Percentiles rank a stretch among this genome's conserved stretches.
phyloP scores from a whole-genome alignment of 2,113 vertebrate species.

The Mohoua ochrocephala region DNA sequence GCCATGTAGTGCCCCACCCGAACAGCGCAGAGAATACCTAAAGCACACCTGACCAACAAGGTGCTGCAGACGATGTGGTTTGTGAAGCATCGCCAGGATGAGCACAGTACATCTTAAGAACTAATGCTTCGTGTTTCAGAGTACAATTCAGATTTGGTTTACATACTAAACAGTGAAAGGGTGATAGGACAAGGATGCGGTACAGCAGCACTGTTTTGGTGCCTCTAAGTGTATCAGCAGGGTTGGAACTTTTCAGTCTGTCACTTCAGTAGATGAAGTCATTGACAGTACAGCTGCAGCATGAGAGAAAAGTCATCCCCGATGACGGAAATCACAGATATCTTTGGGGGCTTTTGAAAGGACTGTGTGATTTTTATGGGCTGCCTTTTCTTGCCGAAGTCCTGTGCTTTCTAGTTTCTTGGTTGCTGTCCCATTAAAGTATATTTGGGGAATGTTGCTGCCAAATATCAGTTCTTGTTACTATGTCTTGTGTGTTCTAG shows the following conservation, averaged over 20 bases:
- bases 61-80: fast-evolving
- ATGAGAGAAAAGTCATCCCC: neutral
- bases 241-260: neutral
- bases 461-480: fast-evolving
- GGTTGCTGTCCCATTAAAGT: neutral
- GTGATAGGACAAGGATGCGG: no score
- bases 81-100: neutral
- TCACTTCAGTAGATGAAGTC: neutral
- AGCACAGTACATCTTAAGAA: neutral
- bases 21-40: fast-evolving
- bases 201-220: neutral
- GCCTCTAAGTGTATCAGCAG: neutral
- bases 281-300: neutral
- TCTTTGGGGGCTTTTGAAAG: neutral
- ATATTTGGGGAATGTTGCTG: neutral
- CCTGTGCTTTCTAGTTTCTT: neutral
- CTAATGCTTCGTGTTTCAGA: no score
- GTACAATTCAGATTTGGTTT: neutral
- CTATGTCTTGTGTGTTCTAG: fast-evolving
- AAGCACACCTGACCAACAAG: fast-evolving
- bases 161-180: neutral
- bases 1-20: fast-evolving
- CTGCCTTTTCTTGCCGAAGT: neutral
- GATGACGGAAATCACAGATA: neutral
- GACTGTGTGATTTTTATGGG: neutral